Base-by-base conservation (phyloP, 2,888 invertebrate genomes). In the Trachelus troglodyta region DNA sequence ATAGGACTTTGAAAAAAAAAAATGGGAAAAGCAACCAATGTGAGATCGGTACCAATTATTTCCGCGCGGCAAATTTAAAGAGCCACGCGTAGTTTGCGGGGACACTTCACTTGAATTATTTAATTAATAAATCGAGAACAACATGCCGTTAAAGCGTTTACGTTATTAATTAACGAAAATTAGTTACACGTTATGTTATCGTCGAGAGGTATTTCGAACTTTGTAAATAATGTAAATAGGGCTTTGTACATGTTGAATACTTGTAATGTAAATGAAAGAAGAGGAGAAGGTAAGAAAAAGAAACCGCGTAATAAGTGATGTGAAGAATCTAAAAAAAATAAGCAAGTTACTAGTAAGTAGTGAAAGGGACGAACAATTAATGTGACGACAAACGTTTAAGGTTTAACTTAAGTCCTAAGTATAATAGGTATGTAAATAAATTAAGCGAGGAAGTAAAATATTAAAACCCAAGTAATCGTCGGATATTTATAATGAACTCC, bases 211-310 rank as follows among this genome's bases (percentile, higher is more conserved):
- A 77, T 78, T 76, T 86, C 83, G 85, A 80, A 80, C 83, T 80
- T 87, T 92, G 92, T 93, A 93, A 87, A 93, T 93, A 93, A 89
- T 93, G 93, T 93, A 93, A 87, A 92, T 93, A 93, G 89, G 91
- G 92, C 92, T 93, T 93, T 93, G 93, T 93, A 93, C 92, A 93
- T 93, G 93, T 93, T 92, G 92, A 92, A 92, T 91, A 92, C 91
- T 92, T 92, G 90, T 91, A 91, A 88, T 85, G 89, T 88, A 89
- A 88, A 87, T 87, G 85, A 83, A 71, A 79, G 83, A 81, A 81
- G 80, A 74, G 81, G 77, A 73, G 77, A 81, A 79, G 73, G 12
- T 69, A 80, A 79, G 79, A 82, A 79, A 83, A 81, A 76, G 78
- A 81, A 82, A 83, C 78, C 82, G 87, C 80, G 79, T 85, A 87